Evolutionary conservation across 2,888 invertebrate species (phyloP).

Genomic region (Eurois occulta): DNA sequence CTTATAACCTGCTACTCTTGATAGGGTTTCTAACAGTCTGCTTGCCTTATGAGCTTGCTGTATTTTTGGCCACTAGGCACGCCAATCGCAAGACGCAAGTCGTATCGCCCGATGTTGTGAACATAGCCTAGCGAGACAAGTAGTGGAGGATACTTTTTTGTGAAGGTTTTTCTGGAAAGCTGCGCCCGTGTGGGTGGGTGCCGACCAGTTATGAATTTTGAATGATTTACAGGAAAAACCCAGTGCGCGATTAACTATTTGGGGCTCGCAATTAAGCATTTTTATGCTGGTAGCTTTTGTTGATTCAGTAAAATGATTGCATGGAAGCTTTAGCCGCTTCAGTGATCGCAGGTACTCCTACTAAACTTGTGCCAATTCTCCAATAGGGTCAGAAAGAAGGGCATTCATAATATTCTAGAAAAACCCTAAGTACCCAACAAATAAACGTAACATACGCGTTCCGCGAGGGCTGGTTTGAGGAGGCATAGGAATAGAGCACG

Average conservation of each 20-base stretch:
- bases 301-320: background rate
- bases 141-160: conserved; percentile 23
- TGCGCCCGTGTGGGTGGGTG: background rate
- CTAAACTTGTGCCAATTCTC: background rate
- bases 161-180: conserved; percentile 5
- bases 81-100: background rate
- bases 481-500: background rate
- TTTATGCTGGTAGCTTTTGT: background rate
- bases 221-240: conserved; percentile 1
- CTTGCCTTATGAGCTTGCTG: background rate
- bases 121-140: background rate
- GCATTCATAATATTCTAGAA: background rate
- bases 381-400: too few species aligned
- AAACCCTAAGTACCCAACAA: background rate
- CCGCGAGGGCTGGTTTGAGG: background rate
- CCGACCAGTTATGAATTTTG: background rate
- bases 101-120: background rate
- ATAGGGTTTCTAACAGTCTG: background rate
- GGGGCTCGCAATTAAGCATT: background rate
- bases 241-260: background rate
- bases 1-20: background rate
- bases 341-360: too few species aligned
- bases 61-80: background rate
- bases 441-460: background rate
- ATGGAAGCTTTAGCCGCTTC: too few species aligned